Evolutionary conservation across 2,113 vertebrate species (phyloP).

Genomic region (Chloropsis cyanopogon): DNA sequence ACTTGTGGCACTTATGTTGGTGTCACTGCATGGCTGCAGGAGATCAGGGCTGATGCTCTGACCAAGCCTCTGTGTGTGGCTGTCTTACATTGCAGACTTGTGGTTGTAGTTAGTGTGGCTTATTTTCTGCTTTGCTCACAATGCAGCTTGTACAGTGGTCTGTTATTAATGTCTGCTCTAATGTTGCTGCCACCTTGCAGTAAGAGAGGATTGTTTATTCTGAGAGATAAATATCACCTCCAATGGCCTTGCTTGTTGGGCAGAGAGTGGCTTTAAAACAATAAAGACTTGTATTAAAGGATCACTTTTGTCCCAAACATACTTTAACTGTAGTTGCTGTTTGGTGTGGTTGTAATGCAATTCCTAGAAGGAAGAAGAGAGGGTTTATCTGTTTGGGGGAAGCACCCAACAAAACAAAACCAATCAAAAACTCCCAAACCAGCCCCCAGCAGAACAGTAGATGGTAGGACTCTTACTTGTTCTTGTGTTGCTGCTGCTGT

Average conservation of each 20-base stretch:
- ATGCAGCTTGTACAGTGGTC: neutral
- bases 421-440: neutral
- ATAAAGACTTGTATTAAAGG: neutral
- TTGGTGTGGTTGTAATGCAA: neutral
- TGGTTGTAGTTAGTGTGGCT: neutral
- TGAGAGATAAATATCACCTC: neutral
- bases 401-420: neutral
- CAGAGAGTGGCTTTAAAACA: neutral
- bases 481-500: neutral
- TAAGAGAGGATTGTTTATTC: neutral
- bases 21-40: neutral
- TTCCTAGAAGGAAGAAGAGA: neutral
- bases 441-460: neutral
- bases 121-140: neutral
- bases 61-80: neutral
- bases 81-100: neutral
- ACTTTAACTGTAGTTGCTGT: neutral
- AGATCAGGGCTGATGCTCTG: neutral
- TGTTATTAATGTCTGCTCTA: neutral
- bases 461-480: neutral
- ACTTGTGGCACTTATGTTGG: neutral
- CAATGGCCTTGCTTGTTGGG: neutral
- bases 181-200: neutral
- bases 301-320: neutral
- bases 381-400: neutral